Percentiles rank a stretch among this genome's conserved stretches.
Conservation (phyloP, 1,140 invertebrate species). For the Leptinotarsa defecta region DNA sequence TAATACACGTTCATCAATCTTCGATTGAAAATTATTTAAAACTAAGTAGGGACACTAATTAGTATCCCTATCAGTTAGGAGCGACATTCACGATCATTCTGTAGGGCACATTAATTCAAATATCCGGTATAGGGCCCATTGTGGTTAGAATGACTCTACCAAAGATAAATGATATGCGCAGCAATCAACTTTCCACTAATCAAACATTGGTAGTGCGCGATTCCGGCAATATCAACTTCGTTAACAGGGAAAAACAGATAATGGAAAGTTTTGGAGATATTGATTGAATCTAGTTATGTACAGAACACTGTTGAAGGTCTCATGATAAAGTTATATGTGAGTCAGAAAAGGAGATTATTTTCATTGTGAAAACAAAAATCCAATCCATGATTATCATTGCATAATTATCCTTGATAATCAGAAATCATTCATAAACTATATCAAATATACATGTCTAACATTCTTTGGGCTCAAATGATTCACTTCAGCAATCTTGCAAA, state of each 20-base stretch:
- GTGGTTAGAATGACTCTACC: neutral
- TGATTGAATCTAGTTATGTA: no score
- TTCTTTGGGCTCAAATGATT: no score
- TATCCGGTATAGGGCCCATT: neutral
- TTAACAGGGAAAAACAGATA: neutral
- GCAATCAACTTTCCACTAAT: slow-evolving; percentile 1
- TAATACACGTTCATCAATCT: neutral
- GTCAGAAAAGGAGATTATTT: no score
- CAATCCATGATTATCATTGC: no score
- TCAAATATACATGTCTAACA: no score
- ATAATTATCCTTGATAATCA: no score
- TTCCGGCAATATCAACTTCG: neutral
- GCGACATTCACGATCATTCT: neutral
- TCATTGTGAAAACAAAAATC: no score
- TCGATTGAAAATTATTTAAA: neutral
- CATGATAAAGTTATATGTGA: no score
- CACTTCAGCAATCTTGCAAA: no score
- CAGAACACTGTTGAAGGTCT: no score
- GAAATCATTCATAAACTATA: no score
- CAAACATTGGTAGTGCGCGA: neutral
- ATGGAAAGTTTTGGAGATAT: neutral
- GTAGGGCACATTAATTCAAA: neutral
- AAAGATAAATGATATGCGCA: neutral
- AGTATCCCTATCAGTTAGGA: neutral
- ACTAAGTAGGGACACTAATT: neutral